Evolutionary conservation across 2,797 vertebrate species (phyloP).

Genomic region (Aplochiton taeniatus): DNA sequence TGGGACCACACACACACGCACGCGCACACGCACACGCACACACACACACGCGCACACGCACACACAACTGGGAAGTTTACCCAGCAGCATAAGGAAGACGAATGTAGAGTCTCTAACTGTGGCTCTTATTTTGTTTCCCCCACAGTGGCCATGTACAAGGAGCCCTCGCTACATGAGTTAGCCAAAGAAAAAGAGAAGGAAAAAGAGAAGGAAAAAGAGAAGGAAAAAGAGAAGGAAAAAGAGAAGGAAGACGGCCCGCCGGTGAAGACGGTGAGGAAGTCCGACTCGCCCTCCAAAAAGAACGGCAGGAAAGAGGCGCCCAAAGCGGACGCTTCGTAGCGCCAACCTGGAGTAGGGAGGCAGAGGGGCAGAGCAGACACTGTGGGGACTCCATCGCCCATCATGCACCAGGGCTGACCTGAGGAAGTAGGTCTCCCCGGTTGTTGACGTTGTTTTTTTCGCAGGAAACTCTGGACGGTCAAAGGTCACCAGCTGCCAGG

Average conservation of each 20-base stretch:
- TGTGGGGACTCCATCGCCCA: conserved; percentile 55
- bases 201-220: conserved; percentile 5
- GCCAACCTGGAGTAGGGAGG: conserved; percentile 62
- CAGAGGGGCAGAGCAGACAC: conserved; percentile 62
- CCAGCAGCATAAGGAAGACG: too few relatives aligned
- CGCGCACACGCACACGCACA: too few relatives aligned
- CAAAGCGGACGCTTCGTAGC: conserved; percentile 77
- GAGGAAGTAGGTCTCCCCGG: conserved; percentile 39
- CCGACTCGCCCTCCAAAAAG: conserved; percentile 70
- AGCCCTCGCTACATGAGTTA: conserved; percentile 93
- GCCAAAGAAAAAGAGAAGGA: conserved; percentile 65
- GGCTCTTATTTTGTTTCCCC: conserved; percentile 34
- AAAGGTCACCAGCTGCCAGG: conserved; percentile 41
- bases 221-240: conserved; percentile 1
- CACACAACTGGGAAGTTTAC: too few relatives aligned
- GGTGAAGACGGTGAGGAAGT: conserved; percentile 77
- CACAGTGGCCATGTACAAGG: conserved; percentile 98
- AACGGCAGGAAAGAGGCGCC: conserved; percentile 74
- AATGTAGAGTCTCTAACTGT: not conserved
- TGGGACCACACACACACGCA: too few relatives aligned
- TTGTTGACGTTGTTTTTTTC: conserved; percentile 47
- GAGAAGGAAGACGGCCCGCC: conserved; percentile 62
- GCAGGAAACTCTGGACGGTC: conserved; percentile 44
- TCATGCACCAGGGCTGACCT: conserved; percentile 55
- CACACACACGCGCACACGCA: too few relatives aligned